Evolutionary conservation across 2,113 vertebrate species (phyloP), one percentile per base, ranked within the genome.

Genomic region (Sminthopsis crassicaudata): DNA sequence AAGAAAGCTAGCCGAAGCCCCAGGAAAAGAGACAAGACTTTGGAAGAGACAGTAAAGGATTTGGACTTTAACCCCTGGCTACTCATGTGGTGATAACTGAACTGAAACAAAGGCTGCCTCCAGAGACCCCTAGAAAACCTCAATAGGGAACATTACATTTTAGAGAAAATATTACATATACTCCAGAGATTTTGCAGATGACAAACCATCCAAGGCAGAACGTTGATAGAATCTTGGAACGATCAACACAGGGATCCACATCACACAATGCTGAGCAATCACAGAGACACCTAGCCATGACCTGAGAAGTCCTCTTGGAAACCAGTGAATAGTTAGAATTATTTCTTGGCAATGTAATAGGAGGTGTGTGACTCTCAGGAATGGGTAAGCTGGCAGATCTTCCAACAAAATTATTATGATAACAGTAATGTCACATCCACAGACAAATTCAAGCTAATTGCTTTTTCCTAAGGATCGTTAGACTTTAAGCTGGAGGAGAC

Each of bases 251-350:
- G 60, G 95, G 96, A 93, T 25, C 30, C n/a, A 93, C 23, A 90
- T 30, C 14, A 95, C 90, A 88, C 1, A 92, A n/a, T 91, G 53
- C 36, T n/a, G 16, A 76, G 16, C 6, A 91, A 26, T 30, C 90
- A 92, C 3, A 91, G 26, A 92, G 91, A 30, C 60, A 90, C 36
- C 89, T 46, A 50, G 51, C 9, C 92, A 23, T 92, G 67, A 96
- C 52, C 46, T 95, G 92, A 94, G 84, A 53, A 92, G 11, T 19
- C n/a, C 95, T 36, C 84, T 91, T 95, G 52, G 54, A 84, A 97
- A 96, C 94, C 92, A 89, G 53, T 94, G 92, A 90, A 92, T 90
- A 25, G 42, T 96, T 26, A 91, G 48, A 89, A 95, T 95, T 52
- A 96, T 91, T 92, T 84, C n/a, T 92, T 88, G 10, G 52, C 91